These are phyloP conservation scores for Hemibagrus wyckioides DNA, from an alignment of 2,113 vertebrate species.

Conservation along the genomic window DNA sequence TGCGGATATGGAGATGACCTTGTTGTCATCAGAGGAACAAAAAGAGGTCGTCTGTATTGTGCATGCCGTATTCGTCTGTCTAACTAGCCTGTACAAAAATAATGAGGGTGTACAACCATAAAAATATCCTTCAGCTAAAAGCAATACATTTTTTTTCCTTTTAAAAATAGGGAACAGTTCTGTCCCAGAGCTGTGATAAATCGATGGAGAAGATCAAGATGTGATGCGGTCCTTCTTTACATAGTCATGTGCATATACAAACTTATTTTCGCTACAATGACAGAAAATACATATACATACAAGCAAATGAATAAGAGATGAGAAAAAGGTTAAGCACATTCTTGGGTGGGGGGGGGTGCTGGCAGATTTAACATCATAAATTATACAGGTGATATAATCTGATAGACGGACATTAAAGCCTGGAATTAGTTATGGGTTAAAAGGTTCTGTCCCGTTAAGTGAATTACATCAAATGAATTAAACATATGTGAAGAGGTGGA, in stretches of 20 bases:
- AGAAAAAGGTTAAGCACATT: background rate
- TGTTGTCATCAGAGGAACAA: background rate
- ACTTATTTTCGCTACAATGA: background rate
- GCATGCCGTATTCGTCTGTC: conserved; percentile 16
- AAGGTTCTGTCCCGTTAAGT: background rate
- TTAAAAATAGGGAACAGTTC: background rate
- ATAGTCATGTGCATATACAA: conserved; percentile 46
- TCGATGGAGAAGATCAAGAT: background rate
- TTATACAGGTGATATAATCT: background rate
- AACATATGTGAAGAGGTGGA: background rate
- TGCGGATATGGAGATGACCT: conserved; percentile 36
- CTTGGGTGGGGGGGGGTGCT: too few species aligned
- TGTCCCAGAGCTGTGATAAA: background rate
- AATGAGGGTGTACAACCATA: conserved; percentile 55
- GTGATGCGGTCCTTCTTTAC: conserved; percentile 23
- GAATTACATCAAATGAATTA: background rate
- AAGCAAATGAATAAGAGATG: conserved; percentile 9
- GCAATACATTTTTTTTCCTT: background rate
- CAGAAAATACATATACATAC: conserved; percentile 40
- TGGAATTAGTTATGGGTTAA: background rate
- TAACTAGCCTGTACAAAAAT: conserved; percentile 59
- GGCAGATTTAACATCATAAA: conserved; percentile 5
- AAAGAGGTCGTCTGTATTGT: background rate
- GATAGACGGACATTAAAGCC: background rate
- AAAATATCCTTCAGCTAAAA: conserved; percentile 50